phyloP scores from a whole-genome alignment of 37 sponge, comb jelly and placozoan genomes.

The Dysidea cf. avara region DNA sequence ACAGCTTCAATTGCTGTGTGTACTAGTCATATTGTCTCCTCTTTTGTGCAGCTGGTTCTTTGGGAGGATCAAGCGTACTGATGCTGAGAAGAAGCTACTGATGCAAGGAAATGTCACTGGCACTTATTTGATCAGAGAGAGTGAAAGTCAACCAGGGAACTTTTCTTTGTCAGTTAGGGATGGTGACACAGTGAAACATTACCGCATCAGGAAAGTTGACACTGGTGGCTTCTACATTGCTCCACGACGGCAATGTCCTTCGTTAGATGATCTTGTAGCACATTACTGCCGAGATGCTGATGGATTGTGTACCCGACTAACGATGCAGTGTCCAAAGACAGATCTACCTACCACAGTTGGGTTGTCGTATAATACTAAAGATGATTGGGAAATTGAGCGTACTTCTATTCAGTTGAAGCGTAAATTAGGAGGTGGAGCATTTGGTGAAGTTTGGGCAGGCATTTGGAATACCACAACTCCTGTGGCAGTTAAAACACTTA shows the following conservation, averaged over 20 bases:
- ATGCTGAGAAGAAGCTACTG: slow-evolving; percentile 92
- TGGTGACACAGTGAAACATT: slow-evolving; percentile 87
- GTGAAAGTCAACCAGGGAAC: slow-evolving; percentile 91
- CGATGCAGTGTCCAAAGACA: slow-evolving; percentile 67
- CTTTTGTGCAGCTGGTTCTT: slow-evolving; percentile 75
- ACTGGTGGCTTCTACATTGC: slow-evolving; percentile 96
- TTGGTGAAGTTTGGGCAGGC: slow-evolving; percentile 89
- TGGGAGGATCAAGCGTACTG: slow-evolving; percentile 77
- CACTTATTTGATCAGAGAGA: slow-evolving; percentile 87
- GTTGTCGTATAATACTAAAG: slow-evolving; percentile 84
- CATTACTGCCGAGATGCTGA: slow-evolving; percentile 76
- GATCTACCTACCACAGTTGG: slow-evolving; percentile 75
- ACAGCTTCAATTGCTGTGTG: too few species aligned
- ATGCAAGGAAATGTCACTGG: slow-evolving; percentile 59
- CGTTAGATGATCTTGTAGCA: slow-evolving; percentile 71
- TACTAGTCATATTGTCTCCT: too few species aligned
- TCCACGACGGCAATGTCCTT: slow-evolving; percentile 77
- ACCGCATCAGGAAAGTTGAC: slow-evolving; percentile 83
- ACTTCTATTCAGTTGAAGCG: slow-evolving; percentile 53
- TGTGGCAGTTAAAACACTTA: slow-evolving; percentile 89
- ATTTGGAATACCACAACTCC: slow-evolving; percentile 76
- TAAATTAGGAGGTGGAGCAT: slow-evolving; percentile 75
- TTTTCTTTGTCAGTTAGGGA: slow-evolving; percentile 86
- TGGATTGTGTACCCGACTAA: slow-evolving; percentile 72
- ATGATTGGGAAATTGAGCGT: slow-evolving; percentile 92